Conservation (phyloP, 2,113 vertebrate genomes). For the Scalopus aquaticus region DNA sequence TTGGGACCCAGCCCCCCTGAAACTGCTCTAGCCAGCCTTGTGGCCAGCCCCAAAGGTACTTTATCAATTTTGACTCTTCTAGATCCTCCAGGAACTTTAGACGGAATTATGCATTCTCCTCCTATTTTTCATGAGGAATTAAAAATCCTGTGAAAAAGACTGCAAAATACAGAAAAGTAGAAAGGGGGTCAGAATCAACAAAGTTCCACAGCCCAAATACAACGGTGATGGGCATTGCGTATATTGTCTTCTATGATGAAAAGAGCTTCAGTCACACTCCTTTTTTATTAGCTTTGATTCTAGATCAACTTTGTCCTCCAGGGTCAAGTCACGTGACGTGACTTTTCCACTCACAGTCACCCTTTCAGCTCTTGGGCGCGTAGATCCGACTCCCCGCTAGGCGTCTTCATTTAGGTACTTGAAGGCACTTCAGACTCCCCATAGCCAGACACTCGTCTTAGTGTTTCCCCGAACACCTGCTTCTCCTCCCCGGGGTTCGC, state of each 20-base stretch:
- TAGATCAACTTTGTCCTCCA: not conserved
- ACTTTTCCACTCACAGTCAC: no score
- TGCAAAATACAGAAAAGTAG: not conserved
- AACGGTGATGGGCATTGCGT: slow-evolving; percentile 1
- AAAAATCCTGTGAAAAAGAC: not conserved
- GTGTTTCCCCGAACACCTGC: not conserved
- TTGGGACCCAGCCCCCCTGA: not conserved
- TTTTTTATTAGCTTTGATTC: slow-evolving; percentile 37
- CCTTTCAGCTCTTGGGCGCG: not conserved
- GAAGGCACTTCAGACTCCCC: not conserved
- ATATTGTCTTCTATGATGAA: not conserved
- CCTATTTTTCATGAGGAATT: slow-evolving; percentile 4
- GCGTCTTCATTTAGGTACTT: not conserved
- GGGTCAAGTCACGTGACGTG: no score
- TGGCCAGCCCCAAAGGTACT: not conserved
- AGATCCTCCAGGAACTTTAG: not conserved
- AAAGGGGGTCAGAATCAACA: not conserved
- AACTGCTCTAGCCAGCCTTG: not conserved
- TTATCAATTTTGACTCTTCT: not conserved
- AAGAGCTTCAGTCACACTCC: not conserved
- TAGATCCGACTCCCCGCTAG: not conserved
- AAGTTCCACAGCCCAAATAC: slow-evolving; percentile 1
- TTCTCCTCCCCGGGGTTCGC: not conserved
- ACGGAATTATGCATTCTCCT: not conserved
- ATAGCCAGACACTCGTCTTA: not conserved